Base-by-base conservation (phyloP, 2,113 vertebrate species). In the Pogonocichla stellata region DNA sequence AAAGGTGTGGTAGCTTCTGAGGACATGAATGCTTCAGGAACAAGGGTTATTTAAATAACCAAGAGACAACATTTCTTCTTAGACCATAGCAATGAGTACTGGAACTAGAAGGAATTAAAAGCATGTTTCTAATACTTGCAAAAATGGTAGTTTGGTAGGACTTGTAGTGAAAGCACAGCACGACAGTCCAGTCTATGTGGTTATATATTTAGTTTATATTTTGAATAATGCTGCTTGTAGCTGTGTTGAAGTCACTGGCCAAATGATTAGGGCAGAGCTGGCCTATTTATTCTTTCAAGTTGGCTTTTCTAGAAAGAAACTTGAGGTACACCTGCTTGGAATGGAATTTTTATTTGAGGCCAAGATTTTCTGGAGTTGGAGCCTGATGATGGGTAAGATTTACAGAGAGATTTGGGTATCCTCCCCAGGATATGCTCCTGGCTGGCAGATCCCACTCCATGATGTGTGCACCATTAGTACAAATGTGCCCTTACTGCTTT, bases 1-100 rank as follows among this genome's bases (percentile, higher is more conserved):
- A 92, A 75, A 86, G 88, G 80, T 65, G 89, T 72, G 91, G 83
- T 80, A 91, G 82, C 58, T 95, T 94, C 90, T 88, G 79, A 75
- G 74, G 79, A 93, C 23, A 34, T 23, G n/a, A 77, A n/a, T 74
- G 47, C 40, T 91, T 88, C 60, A 92, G 50, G 78, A 93, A 16
- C 28, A 87, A 91, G 45, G 53, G 15, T 74, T 75, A 72, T 79
- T 91, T 85, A 92, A 80, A 69, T 85, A 80, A 88, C 38, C 40
- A 24, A 78, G 48, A 84, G 72, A 33, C 64, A 86, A 31, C 24
- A 65, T 36, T 89, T 89, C 22, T 82, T 58, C 73, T 89, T 57
- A 45, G 23, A n/a, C 74, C 16, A 33, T 19, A 40, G 66, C 16
- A n/a, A 26, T 65, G 61, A 61, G 40, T 48, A 36, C 29, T 91